Evolutionary conservation across 2,113 vertebrate genomes (phyloP), one percentile per base, ranked within the genome.

Genomic region (Tursiops truncatus): DNA sequence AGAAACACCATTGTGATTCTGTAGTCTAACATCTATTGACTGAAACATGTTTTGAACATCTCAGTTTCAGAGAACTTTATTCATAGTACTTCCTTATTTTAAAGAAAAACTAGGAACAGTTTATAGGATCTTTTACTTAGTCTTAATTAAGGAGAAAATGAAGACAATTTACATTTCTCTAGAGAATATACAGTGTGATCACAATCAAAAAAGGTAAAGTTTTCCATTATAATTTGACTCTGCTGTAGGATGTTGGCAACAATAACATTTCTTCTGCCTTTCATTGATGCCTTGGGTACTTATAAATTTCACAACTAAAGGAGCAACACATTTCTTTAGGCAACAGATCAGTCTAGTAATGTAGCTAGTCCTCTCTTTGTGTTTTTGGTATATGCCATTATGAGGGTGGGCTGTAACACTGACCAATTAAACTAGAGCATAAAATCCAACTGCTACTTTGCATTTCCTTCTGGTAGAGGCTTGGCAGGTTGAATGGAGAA

Each of bases 151-250:
- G 74, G 56, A 82, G 65, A 74, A 96, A 95, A 92, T 79, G 87
- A 87, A 95, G 58, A 85, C 36, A 94, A 88, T 97, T 93, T 96
- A 92, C 85, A 95, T 94, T 94, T 36, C 91, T 94, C 93, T 94
- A 62, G 89, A 91, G 60, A 87, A 89, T 82, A 68, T 31, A 41
- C 36, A 70, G 11, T 95, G 65, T 93, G 89, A 94, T 85, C 77
- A 93, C 91, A 96, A 93, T 97, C 83, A 94, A 70, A 94, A 97
- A 96, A 89, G 91, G 85, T 96, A 97, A 96, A 93, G 88, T 93
- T 95, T 53, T 89, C 33, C 38, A 12, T 97, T 96, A 84, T 96
- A 96, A 93, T 97, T 76, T 84, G 36, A 95, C 76, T 95, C 36
- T 81, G 84, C 88, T 94, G 60, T 89, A 89, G 96, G 88, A 71